Evolutionary conservation across 1,140 invertebrate species (phyloP).

Genomic region (Leptopilina boulardi): DNA sequence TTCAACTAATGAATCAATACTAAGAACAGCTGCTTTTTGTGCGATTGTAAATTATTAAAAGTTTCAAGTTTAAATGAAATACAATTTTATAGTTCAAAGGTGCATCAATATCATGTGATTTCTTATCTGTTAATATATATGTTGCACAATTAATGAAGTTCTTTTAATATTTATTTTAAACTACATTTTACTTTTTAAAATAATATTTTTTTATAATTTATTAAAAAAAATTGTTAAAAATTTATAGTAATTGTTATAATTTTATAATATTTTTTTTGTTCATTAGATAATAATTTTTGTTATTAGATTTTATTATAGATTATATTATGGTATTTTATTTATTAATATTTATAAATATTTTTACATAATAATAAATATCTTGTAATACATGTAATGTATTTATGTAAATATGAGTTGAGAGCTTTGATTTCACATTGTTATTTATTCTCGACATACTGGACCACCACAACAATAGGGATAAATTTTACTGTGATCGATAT

Average conservation of each 20-base stretch:
- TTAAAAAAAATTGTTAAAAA: too few species aligned
- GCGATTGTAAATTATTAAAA: too few species aligned
- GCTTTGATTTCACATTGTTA: not conserved
- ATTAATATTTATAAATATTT: too few species aligned
- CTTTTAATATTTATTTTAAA: not conserved
- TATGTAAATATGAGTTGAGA: not conserved
- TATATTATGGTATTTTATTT: too few species aligned
- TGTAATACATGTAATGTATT: too few species aligned
- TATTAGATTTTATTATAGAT: too few species aligned
- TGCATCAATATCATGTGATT: not conserved
- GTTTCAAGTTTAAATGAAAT: not conserved
- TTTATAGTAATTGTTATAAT: too few species aligned
- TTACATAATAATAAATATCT: too few species aligned
- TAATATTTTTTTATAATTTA: too few species aligned
- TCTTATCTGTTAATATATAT: not conserved
- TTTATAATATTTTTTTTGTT: too few species aligned
- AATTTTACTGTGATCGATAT: constrained; percentile 6
- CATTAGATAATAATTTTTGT: too few species aligned
- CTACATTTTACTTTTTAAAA: not conserved
- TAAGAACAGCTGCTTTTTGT: not conserved
- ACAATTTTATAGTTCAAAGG: not conserved
- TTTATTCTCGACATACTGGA: not conserved
- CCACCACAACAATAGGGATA: constrained; percentile 4
- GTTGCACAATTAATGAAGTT: not conserved
- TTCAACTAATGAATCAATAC: not conserved